phyloP scores from a whole-genome alignment of 2,113 vertebrate species.

The Grantiella picta region DNA sequence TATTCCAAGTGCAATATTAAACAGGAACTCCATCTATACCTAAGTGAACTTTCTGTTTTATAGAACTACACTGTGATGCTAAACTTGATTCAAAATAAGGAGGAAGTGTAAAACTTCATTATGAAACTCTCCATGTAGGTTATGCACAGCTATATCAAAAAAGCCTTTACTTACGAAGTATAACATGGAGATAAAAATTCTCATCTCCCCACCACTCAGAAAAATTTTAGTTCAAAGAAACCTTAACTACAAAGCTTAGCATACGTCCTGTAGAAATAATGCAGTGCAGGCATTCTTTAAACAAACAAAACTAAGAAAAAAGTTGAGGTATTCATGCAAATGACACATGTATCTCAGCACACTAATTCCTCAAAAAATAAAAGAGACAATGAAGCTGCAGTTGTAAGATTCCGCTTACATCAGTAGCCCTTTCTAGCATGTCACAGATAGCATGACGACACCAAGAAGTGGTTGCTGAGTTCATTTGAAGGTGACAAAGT shows the following conservation, averaged over 20 bases:
- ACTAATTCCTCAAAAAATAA: not conserved
- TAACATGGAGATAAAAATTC: not conserved
- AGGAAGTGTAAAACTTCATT: not conserved
- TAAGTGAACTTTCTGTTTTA: not conserved
- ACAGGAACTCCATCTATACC: not conserved
- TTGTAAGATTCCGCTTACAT: not conserved
- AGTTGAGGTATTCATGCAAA: not conserved
- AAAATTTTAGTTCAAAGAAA: not conserved
- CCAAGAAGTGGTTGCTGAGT: not conserved
- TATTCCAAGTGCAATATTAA: not conserved
- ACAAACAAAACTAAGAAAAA: not conserved
- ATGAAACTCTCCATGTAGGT: not conserved
- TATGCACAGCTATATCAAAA: not conserved
- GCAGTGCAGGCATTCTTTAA: rapidly evolving
- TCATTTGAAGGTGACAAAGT: not conserved
- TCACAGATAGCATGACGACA: not conserved
- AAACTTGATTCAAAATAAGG: not conserved
- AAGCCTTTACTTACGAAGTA: not conserved
- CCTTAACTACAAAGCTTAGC: not conserved
- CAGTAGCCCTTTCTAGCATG: not conserved
- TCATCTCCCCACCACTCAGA: not conserved
- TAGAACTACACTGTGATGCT: not conserved
- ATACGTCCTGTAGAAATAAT: not conserved
- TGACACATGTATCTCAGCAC: not conserved
- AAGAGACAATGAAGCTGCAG: not conserved